Percentiles rank a stretch among this genome's conserved stretches.
Conservation (phyloP, 1,140 invertebrate species). For the Brachionus manjavacas region DNA sequence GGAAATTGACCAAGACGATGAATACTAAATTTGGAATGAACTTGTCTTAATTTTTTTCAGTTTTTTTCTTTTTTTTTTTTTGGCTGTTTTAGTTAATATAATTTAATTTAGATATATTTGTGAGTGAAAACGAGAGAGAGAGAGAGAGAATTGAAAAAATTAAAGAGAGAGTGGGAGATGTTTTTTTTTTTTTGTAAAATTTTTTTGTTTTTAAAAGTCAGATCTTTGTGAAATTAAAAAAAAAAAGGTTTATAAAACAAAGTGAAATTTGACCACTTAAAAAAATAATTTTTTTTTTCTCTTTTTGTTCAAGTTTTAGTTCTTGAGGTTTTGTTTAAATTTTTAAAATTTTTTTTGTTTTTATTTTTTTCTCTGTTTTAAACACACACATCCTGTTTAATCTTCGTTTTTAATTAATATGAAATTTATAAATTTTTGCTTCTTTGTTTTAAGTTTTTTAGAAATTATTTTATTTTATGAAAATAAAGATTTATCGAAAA, state of each 20-base stretch:
- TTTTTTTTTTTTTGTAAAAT: background rate
- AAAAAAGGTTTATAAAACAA: background rate
- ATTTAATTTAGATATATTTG: background rate
- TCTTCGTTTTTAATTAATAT: conserved; percentile 1
- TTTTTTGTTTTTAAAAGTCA: background rate
- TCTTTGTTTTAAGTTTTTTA: background rate
- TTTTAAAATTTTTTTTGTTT: background rate
- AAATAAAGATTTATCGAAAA: background rate
- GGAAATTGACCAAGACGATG: background rate
- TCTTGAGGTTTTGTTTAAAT: background rate
- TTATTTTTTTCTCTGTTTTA: background rate
- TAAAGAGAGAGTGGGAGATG: no score
- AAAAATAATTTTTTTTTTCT: background rate
- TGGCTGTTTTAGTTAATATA: background rate
- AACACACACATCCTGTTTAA: background rate
- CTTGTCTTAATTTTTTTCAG: background rate
- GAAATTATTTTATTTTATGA: conserved; percentile 7
- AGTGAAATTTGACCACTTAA: background rate
- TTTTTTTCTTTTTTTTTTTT: background rate
- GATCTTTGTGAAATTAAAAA: background rate
- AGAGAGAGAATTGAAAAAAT: no score
- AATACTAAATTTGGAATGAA: background rate
- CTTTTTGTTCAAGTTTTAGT: background rate
- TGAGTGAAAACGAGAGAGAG: background rate
- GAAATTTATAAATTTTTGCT: background rate